Conservation (phyloP, 2,888 invertebrate species). For the Blastobasis adustella region DNA sequence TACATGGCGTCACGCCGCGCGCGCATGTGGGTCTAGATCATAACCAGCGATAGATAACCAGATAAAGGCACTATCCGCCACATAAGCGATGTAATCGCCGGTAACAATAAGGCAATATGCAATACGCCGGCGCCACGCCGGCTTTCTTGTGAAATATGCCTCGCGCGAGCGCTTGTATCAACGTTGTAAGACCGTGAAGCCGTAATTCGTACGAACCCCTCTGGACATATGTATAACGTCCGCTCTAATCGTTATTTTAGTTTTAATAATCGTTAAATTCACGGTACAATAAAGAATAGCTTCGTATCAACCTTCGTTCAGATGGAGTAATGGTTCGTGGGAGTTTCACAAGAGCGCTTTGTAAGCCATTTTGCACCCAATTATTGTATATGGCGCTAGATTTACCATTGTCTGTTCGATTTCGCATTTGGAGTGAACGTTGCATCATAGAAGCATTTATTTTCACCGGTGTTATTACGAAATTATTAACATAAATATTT, state of each 20-base stretch:
- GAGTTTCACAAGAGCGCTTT: constrained; percentile 22
- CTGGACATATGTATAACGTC: too few species aligned
- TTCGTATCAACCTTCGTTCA: constrained; percentile 12
- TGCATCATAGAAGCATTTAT: too few species aligned
- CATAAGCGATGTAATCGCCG: neutral
- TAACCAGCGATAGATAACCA: constrained; percentile 6
- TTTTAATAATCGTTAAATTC: neutral
- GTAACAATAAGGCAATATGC: constrained; percentile 1
- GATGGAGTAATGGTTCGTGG: constrained; percentile 16
- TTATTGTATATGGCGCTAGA: constrained; percentile 22
- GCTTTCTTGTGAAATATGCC: constrained; percentile 2
- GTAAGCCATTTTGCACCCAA: constrained; percentile 24
- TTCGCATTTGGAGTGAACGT: too few species aligned
- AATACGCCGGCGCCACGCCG: neutral
- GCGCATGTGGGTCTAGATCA: constrained; percentile 47
- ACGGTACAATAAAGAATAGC: neutral
- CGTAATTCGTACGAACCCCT: too few species aligned
- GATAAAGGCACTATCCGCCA: too few species aligned
- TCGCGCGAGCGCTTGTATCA: too few species aligned
- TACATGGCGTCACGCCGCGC: constrained; percentile 28
- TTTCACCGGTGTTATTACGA: too few species aligned
- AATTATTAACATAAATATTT: too few species aligned
- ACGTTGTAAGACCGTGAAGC: too few species aligned
- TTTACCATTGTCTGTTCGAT: constrained; percentile 18
- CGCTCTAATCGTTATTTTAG: too few species aligned